Evolutionary conservation across 2,113 vertebrate species (phyloP).

Genomic region (Hydropotes inermis): DNA sequence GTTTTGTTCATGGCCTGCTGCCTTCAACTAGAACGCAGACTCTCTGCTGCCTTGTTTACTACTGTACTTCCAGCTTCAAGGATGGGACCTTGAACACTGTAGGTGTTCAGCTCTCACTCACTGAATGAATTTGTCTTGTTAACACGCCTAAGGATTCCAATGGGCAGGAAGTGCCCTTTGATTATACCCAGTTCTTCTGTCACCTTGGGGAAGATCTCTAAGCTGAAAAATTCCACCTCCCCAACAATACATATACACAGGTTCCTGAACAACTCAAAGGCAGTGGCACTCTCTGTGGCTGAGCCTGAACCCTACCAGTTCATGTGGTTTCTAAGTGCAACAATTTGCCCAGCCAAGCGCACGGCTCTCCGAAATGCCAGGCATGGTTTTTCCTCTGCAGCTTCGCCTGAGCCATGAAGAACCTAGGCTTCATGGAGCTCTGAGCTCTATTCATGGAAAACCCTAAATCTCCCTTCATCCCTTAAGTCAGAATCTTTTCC

Average conservation of each 20-base stretch:
- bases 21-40: not conserved
- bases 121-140: not conserved
- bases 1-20: not conserved
- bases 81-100: too few species aligned
- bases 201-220: not conserved
- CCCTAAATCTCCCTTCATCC: conserved; percentile 31
- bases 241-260: not conserved
- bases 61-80: not conserved
- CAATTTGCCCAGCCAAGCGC: not conserved
- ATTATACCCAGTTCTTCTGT: not conserved
- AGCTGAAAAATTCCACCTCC: not conserved
- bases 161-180: not conserved
- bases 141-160: not conserved
- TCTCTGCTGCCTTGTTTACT: not conserved
- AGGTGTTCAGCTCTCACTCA: not conserved
- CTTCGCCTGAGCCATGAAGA: not conserved
- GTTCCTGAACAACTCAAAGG: not conserved
- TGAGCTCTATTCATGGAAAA: conserved; percentile 18
- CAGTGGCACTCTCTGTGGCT: not conserved
- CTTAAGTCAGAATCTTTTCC: conserved; percentile 47
- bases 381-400: not conserved
- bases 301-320: not conserved
- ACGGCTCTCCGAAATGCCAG: not conserved
- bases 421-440: not conserved
- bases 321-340: not conserved